A percentile compares a stretch with the other conserved stretches of the same genome.
These are phyloP conservation scores for Bungarus multicinctus DNA, from an alignment of 2,113 vertebrate species.

Conservation along the genomic window DNA sequence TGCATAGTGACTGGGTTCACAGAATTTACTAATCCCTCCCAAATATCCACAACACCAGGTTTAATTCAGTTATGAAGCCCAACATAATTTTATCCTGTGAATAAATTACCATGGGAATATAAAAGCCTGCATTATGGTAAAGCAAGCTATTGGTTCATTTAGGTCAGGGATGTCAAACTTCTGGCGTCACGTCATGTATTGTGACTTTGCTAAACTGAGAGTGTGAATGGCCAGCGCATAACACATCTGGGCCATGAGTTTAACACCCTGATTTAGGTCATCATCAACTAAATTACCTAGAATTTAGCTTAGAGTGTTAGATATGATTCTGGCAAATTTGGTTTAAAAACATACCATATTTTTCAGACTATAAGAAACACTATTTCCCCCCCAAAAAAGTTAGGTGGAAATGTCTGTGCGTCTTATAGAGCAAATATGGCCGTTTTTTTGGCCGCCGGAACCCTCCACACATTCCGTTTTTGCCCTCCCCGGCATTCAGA, in stretches of 20 bases:
- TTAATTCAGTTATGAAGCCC: not conserved
- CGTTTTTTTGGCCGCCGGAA: too few species aligned
- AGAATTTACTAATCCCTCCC: not conserved
- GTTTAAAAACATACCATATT: not conserved
- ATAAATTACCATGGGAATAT: not conserved
- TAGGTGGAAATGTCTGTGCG: too few species aligned
- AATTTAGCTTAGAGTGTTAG: not conserved
- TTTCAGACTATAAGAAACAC: too few species aligned
- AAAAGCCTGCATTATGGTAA: not conserved
- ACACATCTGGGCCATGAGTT: too few species aligned
- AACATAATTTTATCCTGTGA: not conserved
- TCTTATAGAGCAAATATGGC: too few species aligned
- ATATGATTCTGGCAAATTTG: not conserved
- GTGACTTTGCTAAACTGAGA: too few species aligned
- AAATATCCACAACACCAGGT: not conserved
- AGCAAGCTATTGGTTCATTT: not conserved
- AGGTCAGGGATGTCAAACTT: too few species aligned
- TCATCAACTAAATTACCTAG: not conserved
- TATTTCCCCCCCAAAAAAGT: too few species aligned
- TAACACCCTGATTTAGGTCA: not conserved
- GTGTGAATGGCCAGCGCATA: too few species aligned
- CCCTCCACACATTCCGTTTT: too few species aligned
- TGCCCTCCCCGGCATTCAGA: too few species aligned
- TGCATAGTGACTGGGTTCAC: not conserved
- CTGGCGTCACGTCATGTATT: too few species aligned